Evolutionary conservation across 1,140 invertebrate species (phyloP).

Genomic region (Nixonia krombeini): DNA sequence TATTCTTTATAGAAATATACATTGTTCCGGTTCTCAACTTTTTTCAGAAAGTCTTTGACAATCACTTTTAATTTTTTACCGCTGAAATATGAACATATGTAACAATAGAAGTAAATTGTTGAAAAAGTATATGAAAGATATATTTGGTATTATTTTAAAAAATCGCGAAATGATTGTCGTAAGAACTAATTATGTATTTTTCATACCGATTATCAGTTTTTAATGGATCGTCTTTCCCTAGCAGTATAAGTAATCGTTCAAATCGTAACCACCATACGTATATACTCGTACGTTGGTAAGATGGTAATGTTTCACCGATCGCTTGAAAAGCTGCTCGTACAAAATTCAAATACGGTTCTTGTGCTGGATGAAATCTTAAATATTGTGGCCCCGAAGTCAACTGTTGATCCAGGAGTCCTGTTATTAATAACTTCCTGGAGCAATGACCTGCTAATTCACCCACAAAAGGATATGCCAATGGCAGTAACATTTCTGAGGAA

Average conservation of each 20-base stretch:
- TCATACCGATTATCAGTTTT: constrained; percentile 61
- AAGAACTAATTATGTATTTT: too few relatives aligned
- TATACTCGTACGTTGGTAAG: constrained; percentile 65
- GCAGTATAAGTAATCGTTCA: constrained; percentile 71
- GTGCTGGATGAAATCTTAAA: constrained; percentile 73
- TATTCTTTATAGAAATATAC: constrained; percentile 75
- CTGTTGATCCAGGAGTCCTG: constrained; percentile 67
- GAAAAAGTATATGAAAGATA: too few relatives aligned
- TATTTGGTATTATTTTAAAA: too few relatives aligned
- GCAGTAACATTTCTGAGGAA: constrained; percentile 70
- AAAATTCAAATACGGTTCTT: constrained; percentile 75
- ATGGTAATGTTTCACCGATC: constrained; percentile 55
- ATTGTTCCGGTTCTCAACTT: constrained; percentile 72
- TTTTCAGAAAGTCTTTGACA: constrained; percentile 74
- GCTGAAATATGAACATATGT: constrained; percentile 48
- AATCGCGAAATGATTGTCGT: too few relatives aligned
- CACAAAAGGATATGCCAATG: constrained; percentile 65
- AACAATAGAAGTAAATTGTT: too few relatives aligned
- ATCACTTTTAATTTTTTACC: constrained; percentile 69
- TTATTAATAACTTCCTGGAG: constrained; percentile 62
- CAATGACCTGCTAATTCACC: constrained; percentile 58
- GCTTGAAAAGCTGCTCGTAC: constrained; percentile 62
- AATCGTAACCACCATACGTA: constrained; percentile 76
- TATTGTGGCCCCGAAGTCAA: constrained; percentile 74
- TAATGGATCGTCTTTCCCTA: constrained; percentile 67